Evolutionary conservation across 2,113 vertebrate species (phyloP).

Genomic region (Chelonoidis abingdonii): DNA sequence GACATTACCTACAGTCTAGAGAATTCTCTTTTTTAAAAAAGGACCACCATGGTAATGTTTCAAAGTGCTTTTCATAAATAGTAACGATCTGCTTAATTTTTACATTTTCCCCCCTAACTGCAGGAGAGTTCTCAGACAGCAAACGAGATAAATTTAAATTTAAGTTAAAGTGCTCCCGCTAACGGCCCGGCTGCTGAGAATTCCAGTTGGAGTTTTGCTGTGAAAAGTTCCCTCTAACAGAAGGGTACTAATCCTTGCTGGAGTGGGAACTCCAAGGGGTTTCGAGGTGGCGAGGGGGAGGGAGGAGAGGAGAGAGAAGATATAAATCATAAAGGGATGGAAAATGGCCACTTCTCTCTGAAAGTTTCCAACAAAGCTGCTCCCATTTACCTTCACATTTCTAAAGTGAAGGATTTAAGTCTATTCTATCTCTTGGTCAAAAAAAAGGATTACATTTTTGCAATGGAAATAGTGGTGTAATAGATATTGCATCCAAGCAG

Average conservation of each 20-base stretch:
- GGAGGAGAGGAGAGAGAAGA: not conserved
- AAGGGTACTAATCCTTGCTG: slow-evolving; percentile 3
- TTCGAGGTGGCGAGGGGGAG: not conserved
- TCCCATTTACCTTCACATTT: accelerated
- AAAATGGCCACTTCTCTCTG: not conserved
- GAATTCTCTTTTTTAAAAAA: not conserved
- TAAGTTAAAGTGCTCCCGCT: slow-evolving; percentile 36
- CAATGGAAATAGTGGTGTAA: not conserved
- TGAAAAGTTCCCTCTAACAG: slow-evolving; percentile 39
- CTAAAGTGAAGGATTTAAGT: slow-evolving; percentile 2
- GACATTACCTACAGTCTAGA: not conserved
- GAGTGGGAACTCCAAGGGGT: not conserved
- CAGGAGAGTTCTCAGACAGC: slow-evolving; percentile 16
- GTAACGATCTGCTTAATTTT: slow-evolving; percentile 10
- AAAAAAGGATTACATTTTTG: not conserved
- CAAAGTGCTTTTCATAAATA: slow-evolving; percentile 42
- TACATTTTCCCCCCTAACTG: slow-evolving; percentile 21
- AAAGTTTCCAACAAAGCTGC: not conserved
- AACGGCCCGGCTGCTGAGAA: slow-evolving; percentile 47
- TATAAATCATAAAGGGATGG: not conserved
- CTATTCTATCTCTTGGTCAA: not conserved
- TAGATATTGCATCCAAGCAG: accelerated
- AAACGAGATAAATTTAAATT: slow-evolving; percentile 47
- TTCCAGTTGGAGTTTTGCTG: slow-evolving; percentile 1
- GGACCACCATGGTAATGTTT: slow-evolving; percentile 11